These are phyloP conservation scores for Pachycephala philippinensis DNA, from an alignment of 2,113 vertebrate species.

Conservation along the genomic window DNA sequence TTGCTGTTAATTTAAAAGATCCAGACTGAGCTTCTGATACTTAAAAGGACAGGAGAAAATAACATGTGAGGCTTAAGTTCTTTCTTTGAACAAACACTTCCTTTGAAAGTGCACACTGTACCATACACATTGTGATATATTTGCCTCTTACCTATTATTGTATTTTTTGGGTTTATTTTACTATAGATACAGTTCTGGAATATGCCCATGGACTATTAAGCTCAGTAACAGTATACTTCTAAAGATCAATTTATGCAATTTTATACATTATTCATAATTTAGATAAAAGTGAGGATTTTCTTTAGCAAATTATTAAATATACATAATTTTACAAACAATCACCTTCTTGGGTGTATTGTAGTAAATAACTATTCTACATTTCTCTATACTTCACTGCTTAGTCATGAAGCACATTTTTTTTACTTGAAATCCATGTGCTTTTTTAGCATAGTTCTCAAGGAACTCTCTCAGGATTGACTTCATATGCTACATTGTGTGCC, in stretches of 20 bases:
- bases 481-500: background rate
- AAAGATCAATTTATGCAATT: background rate
- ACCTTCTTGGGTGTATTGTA: background rate
- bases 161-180: background rate
- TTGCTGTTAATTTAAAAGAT: conserved; percentile 22
- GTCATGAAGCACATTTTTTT: background rate
- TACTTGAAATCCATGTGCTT: background rate
- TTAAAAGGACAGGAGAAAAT: background rate
- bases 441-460: conserved; percentile 8
- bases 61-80: background rate
- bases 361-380: background rate
- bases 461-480: conserved; percentile 21
- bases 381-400: background rate
- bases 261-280: background rate
- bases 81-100: background rate
- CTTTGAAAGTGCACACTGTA: conserved; percentile 5
- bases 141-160: background rate
- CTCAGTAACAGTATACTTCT: background rate
- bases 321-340: background rate
- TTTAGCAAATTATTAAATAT: conserved; percentile 11
- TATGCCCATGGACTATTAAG: conserved; percentile 2
- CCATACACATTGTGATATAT: background rate
- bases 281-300: background rate
- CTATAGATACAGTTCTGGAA: background rate
- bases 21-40: background rate